These are phyloP conservation scores for Archivesica marissinica DNA, from an alignment of 1,140 invertebrate genomes.

Conservation along the genomic window DNA sequence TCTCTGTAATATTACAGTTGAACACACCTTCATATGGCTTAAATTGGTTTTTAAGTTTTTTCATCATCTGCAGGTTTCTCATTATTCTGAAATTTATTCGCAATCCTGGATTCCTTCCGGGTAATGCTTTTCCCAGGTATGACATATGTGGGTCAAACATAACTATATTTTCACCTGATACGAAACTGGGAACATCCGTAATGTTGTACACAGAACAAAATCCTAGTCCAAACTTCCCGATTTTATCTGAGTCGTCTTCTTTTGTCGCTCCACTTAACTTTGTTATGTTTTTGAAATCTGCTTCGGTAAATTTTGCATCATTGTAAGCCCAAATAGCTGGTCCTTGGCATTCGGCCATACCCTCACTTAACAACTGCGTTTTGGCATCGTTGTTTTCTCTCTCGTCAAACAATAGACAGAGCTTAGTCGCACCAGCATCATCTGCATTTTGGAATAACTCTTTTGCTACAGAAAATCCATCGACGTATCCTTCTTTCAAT, in stretches of 20 bases:
- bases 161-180: conserved; percentile 76
- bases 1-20: conserved; percentile 60
- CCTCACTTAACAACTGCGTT: conserved; percentile 73
- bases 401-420: conserved; percentile 83
- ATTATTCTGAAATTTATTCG: conserved; percentile 71
- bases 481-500: conserved; percentile 72
- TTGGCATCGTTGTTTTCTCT: conserved; percentile 72
- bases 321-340: conserved; percentile 80
- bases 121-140: conserved; percentile 70
- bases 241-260: conserved; percentile 72
- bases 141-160: conserved; percentile 82
- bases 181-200: conserved; percentile 81
- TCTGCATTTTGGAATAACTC: conserved; percentile 82
- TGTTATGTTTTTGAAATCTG: conserved; percentile 78
- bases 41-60: conserved; percentile 72
- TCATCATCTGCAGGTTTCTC: conserved; percentile 66
- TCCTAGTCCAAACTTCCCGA: conserved; percentile 81
- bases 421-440: conserved; percentile 84
- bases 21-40: conserved; percentile 78
- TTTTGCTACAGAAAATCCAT: conserved; percentile 79
- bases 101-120: conserved; percentile 72
- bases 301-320: conserved; percentile 75
- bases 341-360: conserved; percentile 77
- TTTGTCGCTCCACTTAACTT: conserved; percentile 79
- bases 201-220: conserved; percentile 82